These are phyloP conservation scores for Muschampia plurimacula DNA, from an alignment of 2,888 invertebrate genomes.

Conservation along the genomic window DNA sequence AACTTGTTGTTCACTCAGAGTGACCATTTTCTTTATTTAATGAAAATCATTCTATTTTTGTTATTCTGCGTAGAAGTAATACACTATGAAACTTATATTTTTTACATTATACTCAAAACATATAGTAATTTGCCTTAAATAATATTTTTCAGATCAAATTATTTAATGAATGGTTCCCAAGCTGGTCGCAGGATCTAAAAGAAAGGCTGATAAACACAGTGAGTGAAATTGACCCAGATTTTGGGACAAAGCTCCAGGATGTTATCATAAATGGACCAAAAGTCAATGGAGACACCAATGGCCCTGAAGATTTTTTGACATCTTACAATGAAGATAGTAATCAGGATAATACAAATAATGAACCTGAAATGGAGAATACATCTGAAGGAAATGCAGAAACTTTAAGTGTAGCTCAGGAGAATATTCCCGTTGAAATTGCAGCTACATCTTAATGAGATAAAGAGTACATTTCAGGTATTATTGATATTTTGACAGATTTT, in stretches of 20 bases:
- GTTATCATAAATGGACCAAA: conserved; percentile 66
- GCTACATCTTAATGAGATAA: conserved; percentile 65
- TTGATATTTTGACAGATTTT: conserved; percentile 32
- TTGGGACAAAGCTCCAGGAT: conserved; percentile 89
- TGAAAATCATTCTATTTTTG: too few relatives aligned
- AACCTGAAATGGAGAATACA: conserved; percentile 46
- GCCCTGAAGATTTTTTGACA: conserved; percentile 33
- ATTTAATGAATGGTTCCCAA: conserved; percentile 93
- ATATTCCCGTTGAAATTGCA: conserved; percentile 71
- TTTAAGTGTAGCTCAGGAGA: conserved; percentile 58
- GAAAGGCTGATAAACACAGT: conserved; percentile 89
- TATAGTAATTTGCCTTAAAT: background rate
- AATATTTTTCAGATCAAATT: conserved; percentile 88
- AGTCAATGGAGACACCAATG: conserved; percentile 75
- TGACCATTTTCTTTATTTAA: too few relatives aligned
- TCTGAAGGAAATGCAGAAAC: conserved; percentile 48
- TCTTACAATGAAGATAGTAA: conserved; percentile 52
- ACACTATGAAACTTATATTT: too few relatives aligned
- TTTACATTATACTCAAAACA: too few relatives aligned
- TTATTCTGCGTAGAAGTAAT: too few relatives aligned
- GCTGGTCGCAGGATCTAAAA: conserved; percentile 91
- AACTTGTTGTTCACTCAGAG: too few relatives aligned
- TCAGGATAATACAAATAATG: conserved; percentile 46
- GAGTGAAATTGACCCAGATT: conserved; percentile 89
- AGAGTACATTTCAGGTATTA: conserved; percentile 27